Conservation (phyloP, 2,888 invertebrate species). For the Sympetrum striolatum region DNA sequence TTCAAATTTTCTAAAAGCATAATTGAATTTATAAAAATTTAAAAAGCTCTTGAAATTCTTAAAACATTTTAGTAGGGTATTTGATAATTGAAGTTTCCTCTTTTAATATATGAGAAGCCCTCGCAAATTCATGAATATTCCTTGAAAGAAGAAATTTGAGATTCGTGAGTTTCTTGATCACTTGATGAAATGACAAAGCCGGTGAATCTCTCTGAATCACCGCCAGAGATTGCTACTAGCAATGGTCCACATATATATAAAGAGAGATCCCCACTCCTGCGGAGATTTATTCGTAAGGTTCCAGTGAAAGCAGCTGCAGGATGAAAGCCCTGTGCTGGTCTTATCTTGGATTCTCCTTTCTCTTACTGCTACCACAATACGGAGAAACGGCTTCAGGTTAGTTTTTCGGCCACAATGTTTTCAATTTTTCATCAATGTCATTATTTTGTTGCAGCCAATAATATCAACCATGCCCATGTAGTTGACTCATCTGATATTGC, state of each 20-base stretch:
- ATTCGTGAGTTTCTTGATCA: too few species aligned
- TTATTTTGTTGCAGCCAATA: background rate
- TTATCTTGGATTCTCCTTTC: conserved; percentile 18
- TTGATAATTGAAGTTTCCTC: too few species aligned
- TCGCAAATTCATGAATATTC: too few species aligned
- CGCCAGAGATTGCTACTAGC: conserved; percentile 14
- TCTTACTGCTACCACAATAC: background rate
- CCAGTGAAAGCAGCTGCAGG: conserved; percentile 26
- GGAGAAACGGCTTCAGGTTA: conserved; percentile 1
- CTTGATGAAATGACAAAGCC: background rate
- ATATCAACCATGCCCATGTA: background rate
- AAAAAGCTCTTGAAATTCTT: too few species aligned
- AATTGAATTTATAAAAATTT: too few species aligned
- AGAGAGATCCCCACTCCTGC: background rate
- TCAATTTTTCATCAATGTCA: background rate
- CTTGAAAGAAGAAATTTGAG: too few species aligned
- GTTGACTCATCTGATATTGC: too few species aligned
- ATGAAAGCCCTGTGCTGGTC: background rate
- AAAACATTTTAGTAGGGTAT: too few species aligned
- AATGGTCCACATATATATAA: background rate
- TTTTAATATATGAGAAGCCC: too few species aligned
- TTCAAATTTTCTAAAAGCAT: too few species aligned
- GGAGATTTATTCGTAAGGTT: background rate
- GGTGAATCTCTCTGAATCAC: background rate
- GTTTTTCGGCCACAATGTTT: background rate